phyloP scores from a whole-genome alignment of 2,797 vertebrate genomes.

The Aselliscus stoliczkanus region DNA sequence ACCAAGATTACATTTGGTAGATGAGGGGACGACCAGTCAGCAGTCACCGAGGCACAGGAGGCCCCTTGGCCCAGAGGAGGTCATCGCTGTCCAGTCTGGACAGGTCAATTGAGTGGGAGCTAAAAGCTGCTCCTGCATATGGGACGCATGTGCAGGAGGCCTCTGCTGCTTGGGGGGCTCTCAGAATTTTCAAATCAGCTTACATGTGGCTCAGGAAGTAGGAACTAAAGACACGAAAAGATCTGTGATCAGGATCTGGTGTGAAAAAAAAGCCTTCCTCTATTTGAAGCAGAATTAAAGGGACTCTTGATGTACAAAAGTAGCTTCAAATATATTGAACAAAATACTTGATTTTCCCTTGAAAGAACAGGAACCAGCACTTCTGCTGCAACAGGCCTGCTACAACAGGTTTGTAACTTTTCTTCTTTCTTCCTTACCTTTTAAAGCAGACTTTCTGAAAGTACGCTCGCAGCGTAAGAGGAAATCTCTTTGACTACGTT shows the following conservation, averaged over 20 bases:
- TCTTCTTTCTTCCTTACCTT: conserved; percentile 4
- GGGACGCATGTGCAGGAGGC: background rate
- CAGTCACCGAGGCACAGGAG: background rate
- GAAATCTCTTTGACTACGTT: background rate
- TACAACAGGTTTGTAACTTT: conserved; percentile 14
- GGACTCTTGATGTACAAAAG: conserved; percentile 14
- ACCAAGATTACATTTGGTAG: background rate
- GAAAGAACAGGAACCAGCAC: background rate
- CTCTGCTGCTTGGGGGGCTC: background rate
- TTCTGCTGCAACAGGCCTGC: background rate
- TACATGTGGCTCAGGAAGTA: background rate
- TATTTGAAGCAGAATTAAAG: conserved; percentile 7
- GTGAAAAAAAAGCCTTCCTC: background rate
- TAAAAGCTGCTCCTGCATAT: too few species aligned
- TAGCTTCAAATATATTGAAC: conserved; percentile 6
- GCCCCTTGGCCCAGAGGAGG: too few species aligned
- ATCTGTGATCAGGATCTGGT: background rate
- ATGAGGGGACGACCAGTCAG: background rate
- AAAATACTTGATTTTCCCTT: conserved; percentile 12
- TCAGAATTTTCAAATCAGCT: background rate
- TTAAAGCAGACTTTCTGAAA: background rate
- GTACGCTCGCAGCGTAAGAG: background rate
- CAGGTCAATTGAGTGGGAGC: background rate
- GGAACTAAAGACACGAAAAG: background rate
- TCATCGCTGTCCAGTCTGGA: background rate